These are phyloP conservation scores for Coracias cyanogaster DNA, from an alignment of 2,797 vertebrate species.

Conservation along the genomic window DNA sequence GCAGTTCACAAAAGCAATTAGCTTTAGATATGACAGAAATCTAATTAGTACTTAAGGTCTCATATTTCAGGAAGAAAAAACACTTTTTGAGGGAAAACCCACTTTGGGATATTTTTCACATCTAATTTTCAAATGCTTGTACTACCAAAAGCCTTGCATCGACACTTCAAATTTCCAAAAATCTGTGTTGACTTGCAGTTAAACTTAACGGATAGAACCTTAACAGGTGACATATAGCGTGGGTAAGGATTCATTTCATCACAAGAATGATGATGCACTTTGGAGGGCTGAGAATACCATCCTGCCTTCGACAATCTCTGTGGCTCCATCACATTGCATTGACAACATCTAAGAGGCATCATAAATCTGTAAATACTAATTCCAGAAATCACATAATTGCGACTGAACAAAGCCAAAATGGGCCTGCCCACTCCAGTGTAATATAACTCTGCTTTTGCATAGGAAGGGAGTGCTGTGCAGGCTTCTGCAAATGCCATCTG, in stretches of 20 bases:
- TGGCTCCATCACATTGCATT: background rate
- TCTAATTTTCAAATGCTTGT: background rate
- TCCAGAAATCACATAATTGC: background rate
- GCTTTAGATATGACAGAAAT: background rate
- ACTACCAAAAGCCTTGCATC: background rate
- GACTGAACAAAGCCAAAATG: background rate
- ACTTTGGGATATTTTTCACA: background rate
- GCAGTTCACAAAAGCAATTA: background rate
- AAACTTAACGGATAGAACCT: background rate
- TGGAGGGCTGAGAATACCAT: background rate
- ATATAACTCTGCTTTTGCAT: background rate
- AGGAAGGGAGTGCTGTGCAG: background rate
- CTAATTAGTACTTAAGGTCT: background rate
- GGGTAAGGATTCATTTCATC: background rate
- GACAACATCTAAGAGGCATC: background rate
- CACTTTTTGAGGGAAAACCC: background rate
- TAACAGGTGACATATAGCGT: background rate
- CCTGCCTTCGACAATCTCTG: background rate
- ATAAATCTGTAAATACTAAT: background rate
- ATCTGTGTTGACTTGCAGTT: background rate
- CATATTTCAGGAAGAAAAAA: background rate
- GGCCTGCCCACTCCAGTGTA: background rate
- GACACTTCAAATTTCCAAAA: background rate
- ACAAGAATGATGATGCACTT: background rate
- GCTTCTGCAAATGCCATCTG: conserved; percentile 46